These are phyloP conservation scores for Rhagologus leucostigma DNA, from an alignment of 2,113 vertebrate species.

Conservation along the genomic window DNA sequence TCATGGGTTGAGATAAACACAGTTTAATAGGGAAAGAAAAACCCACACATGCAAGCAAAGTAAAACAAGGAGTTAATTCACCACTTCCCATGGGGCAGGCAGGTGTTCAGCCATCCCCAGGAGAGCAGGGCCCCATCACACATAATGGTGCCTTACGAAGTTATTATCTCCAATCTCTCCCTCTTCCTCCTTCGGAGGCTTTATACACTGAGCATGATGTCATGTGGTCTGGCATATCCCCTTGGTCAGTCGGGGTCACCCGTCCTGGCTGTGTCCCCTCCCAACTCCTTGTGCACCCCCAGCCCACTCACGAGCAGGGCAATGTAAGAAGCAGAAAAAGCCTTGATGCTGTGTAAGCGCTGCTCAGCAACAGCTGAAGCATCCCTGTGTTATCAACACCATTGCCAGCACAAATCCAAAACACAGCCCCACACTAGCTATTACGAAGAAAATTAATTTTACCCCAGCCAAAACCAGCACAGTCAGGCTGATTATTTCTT, in stretches of 20 bases:
- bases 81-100: not conserved
- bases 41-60: not conserved
- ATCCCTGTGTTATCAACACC: not conserved
- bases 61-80: not conserved
- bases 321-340: not conserved
- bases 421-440: not conserved
- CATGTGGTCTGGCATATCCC: not conserved
- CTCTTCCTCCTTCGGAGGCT: not conserved
- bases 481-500: not conserved
- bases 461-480: not conserved
- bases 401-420: not conserved
- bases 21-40: not conserved
- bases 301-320: not conserved
- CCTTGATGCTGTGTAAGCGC: fast-evolving
- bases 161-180: not conserved
- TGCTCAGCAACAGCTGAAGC: not conserved
- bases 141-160: fast-evolving
- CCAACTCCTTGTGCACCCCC: not conserved
- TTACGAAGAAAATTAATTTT: not conserved
- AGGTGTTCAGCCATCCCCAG: not conserved
- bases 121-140: not conserved
- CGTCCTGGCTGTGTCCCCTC: not conserved
- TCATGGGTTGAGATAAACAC: not conserved
- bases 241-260: not conserved
- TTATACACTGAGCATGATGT: not conserved